Evolutionary conservation across 2,113 vertebrate species (phyloP), one percentile per base, ranked within the genome.

Genomic region (Cynocephalus volans): DNA sequence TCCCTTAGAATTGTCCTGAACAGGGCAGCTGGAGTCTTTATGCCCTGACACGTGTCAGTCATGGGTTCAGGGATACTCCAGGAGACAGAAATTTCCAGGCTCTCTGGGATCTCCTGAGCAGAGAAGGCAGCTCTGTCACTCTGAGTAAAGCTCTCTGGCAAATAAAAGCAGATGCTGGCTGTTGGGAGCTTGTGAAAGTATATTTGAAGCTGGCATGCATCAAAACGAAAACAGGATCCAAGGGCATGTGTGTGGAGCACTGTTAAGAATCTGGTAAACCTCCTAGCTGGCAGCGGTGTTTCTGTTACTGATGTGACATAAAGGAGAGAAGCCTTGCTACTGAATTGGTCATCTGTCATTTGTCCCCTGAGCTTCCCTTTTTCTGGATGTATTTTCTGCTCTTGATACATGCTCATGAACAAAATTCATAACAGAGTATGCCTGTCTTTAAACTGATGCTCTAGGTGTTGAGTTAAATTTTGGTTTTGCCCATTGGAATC

Each of bases 221-320:
- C 54, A 77, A 65, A 79, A 67, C 56, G 36, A 82, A 70, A 88
- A 84, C 28, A 67, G 41, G 58, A 83, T 88, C 69, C 54, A 64
- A 67, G 23, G 14, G 33, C 26, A 45, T 65, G 70, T 83, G 76
- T 33, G 24, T 54, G n/a, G 31, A 79, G 6, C 50, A 67, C 72
- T 67, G 58, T 5, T 4, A 60, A 65, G 52, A 80, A 28, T 73
- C 48, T 85, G 36, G 52, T 31, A 76, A 1, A 58, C 60, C 56
- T 90, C 26, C 54, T 21, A 52, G 13, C 21, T 83, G 82, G n/a
- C 70, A 93, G 65, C 67, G 50, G 41, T 62, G 48, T 75, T 90
- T 96, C 72, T 76, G 48, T 85, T 85, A 73, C 21, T 86, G 50
- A 65, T 75, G 73, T 90, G 73, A 86, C n/a, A 52, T 73, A 75